Base-by-base conservation (phyloP, 2,113 vertebrate genomes). In the Lichenostomus cassidix region DNA sequence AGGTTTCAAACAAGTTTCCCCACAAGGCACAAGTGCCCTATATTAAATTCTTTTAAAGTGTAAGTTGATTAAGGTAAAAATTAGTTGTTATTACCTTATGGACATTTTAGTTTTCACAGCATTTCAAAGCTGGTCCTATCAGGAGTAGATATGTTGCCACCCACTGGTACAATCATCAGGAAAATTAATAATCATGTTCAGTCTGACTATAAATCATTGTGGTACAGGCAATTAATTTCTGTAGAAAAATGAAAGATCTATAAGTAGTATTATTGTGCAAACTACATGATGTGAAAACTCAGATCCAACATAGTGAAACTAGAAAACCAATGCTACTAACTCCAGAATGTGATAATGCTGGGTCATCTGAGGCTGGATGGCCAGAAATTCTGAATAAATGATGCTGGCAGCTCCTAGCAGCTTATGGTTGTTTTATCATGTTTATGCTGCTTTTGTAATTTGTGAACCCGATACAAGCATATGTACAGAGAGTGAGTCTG, bases 131-230 rank as follows among this genome's bases (percentile, higher is more conserved):
- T 96, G 97, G 97, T 98, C 97, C 97, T 98, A 98, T 98, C 98
- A 98, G 94, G 97, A 98, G 97, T 96, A 97, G 97, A 98, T 98
- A 97, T 98, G 98, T 98, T 98, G 97, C 98, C 95, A 98, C 99
- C 99, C 98, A 99, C 98, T 98, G 98, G 98, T 98, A 99, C 98
- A 99, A 99, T 99, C 98, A 99, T 98, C 98, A 98, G 98, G 98
- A 99, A 99, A 99, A 99, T 99, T 98, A 99, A 99, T 99, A 99
- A 99, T 99, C 98, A 99, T 98, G 98, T 98, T 98, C 98, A 97
- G 98, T 97, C 97, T 98, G 97, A 98, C 98, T 98, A 99, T 99
- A 99, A 99, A 99, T 99, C 98, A 99, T 98, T 98, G 98, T 85
- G 97, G 98, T 99, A 98, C 98, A 98, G 98, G 98, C 98, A 99